phyloP scores from a whole-genome alignment of 2,113 vertebrate genomes.

The Tachysurus fulvidraco region DNA sequence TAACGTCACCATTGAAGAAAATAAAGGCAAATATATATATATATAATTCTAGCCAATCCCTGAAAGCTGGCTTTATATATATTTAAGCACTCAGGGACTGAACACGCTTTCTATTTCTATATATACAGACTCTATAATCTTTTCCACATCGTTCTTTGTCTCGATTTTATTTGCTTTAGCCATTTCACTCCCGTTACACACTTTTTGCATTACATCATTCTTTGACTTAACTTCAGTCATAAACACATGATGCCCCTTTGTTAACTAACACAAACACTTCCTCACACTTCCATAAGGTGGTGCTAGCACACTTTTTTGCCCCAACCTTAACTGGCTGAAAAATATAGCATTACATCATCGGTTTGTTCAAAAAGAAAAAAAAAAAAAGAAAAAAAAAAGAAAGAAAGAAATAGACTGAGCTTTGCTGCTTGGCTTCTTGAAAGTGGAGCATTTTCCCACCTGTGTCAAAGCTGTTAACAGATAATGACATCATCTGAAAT shows the following conservation, averaged over 20 bases:
- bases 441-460: slow-evolving; percentile 57
- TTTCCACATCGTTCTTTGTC: not conserved
- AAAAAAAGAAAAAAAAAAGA: not conserved
- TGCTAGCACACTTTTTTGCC: slow-evolving; percentile 31
- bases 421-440: slow-evolving; percentile 52
- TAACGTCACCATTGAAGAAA: not conserved
- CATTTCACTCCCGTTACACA: not conserved
- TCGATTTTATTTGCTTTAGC: not conserved
- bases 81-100: not conserved
- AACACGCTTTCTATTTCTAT: not conserved
- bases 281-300: slow-evolving; percentile 37
- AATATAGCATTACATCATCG: slow-evolving; percentile 55
- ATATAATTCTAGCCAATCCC: not conserved
- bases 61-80: not conserved
- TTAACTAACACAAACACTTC: slow-evolving; percentile 36
- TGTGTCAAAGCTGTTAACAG: slow-evolving; percentile 53
- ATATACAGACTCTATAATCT: not conserved
- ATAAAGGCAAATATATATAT: no score
- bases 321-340: not conserved
- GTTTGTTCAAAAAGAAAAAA: not conserved
- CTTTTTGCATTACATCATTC: slow-evolving; percentile 29
- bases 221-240: slow-evolving; percentile 34
- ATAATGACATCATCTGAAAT: slow-evolving; percentile 58
- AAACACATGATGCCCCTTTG: slow-evolving; percentile 51
- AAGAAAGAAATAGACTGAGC: slow-evolving; percentile 40